Percentiles rank a stretch among this genome's conserved stretches.
Conservation (phyloP, 1,140 invertebrate genomes). For the Drosophila mauritiana region DNA sequence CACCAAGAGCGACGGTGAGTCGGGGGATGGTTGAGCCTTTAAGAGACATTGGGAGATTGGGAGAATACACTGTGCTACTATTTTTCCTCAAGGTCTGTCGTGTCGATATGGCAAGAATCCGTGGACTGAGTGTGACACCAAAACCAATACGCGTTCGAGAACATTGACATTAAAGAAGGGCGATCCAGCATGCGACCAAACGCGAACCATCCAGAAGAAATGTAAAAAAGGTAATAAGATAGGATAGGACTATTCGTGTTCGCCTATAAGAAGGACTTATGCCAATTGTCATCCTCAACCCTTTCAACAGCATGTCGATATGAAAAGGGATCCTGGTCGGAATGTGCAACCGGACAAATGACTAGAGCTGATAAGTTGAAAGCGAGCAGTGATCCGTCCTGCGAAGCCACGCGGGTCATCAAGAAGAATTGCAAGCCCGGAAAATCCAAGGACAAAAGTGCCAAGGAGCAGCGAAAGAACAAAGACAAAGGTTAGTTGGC, state of each 20-base stretch:
- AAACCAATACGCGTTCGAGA: conserved; percentile 91
- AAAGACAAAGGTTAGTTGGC: conserved; percentile 79
- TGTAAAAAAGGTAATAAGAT: conserved; percentile 93
- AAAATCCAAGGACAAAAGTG: conserved; percentile 84
- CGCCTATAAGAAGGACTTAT: not conserved
- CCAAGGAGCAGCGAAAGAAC: conserved; percentile 84
- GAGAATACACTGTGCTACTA: conserved; percentile 52
- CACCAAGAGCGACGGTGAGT: conserved; percentile 86
- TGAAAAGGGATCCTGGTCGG: conserved; percentile 92
- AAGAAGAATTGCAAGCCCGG: conserved; percentile 90
- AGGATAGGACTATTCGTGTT: not conserved
- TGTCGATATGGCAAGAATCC: conserved; percentile 93
- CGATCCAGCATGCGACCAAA: conserved; percentile 91
- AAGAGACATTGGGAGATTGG: not conserved
- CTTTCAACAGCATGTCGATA: conserved; percentile 89
- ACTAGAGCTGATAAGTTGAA: conserved; percentile 89
- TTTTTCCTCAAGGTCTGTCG: conserved; percentile 76
- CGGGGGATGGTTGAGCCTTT: not conserved
- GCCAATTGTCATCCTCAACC: no score
- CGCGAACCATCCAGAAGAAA: conserved; percentile 94
- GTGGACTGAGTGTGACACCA: conserved; percentile 94
- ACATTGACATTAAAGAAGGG: conserved; percentile 93
- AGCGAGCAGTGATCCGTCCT: conserved; percentile 89
- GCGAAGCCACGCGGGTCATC: conserved; percentile 89
- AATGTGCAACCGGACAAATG: conserved; percentile 89